phyloP scores from a whole-genome alignment of 2,888 invertebrate species.

The Melanophora roralis region DNA sequence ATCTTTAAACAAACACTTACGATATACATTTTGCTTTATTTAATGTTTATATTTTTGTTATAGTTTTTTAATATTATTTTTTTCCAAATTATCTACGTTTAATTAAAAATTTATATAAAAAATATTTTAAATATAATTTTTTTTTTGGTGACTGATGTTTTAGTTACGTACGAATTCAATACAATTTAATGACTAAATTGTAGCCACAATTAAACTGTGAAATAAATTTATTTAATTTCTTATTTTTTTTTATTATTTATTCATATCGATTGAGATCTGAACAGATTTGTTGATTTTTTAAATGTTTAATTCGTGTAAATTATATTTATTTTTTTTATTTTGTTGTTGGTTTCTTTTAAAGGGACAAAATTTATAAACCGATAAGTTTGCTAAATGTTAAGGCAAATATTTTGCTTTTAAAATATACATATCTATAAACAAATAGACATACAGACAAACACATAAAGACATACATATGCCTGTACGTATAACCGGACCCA shows the following conservation, averaged over 20 bases:
- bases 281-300: constrained; percentile 59
- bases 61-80: constrained; percentile 8
- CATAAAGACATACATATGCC: no score
- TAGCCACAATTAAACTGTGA: constrained; percentile 51
- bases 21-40: constrained; percentile 43
- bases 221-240: constrained; percentile 59
- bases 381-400: constrained; percentile 53
- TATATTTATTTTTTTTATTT: constrained; percentile 41
- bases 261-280: constrained; percentile 48
- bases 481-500: no score
- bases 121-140: constrained; percentile 4
- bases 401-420: constrained; percentile 40
- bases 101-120: background rate
- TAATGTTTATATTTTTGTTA: background rate
- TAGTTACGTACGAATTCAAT: constrained; percentile 51
- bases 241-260: constrained; percentile 14
- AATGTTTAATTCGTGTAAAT: constrained; percentile 60
- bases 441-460: background rate
- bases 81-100: background rate
- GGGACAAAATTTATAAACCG: constrained; percentile 17
- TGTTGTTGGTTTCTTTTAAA: constrained; percentile 8
- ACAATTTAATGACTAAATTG: constrained; percentile 57
- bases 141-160: constrained; percentile 27
- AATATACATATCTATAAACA: background rate
- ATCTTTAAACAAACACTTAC: constrained; percentile 30